Conservation (phyloP, 2,888 invertebrate genomes). For the Galeopsomyia nigrocyanea region DNA sequence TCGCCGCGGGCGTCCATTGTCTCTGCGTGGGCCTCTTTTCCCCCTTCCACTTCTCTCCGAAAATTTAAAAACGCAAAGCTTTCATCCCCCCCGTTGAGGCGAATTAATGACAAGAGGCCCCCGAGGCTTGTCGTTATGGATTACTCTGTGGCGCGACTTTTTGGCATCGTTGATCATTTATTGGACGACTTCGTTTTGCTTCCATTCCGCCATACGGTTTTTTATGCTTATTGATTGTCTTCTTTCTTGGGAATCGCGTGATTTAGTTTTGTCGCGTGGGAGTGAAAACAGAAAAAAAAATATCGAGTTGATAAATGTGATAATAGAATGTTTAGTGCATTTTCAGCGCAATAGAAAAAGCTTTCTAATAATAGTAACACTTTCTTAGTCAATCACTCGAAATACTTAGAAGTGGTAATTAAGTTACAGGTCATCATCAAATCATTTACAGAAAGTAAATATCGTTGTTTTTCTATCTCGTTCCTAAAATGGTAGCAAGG, state of each 20-base stretch:
- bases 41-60: slow-evolving; percentile 52
- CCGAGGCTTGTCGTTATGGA: slow-evolving; percentile 18
- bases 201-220: not conserved
- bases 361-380: no score
- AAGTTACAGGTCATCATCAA: no score
- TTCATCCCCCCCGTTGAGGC: slow-evolving; percentile 54
- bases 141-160: slow-evolving; percentile 21
- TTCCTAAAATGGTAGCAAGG: no score
- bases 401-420: no score
- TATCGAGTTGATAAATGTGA: no score
- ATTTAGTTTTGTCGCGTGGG: slow-evolving; percentile 24
- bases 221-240: slow-evolving; percentile 15
- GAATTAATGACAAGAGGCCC: slow-evolving; percentile 59
- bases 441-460: no score
- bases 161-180: slow-evolving; percentile 10
- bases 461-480: no score
- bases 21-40: slow-evolving; percentile 59
- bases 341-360: no score
- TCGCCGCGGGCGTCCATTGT: slow-evolving; percentile 43
- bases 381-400: no score
- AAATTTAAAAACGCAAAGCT: slow-evolving; percentile 49
- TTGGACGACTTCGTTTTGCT: not conserved
- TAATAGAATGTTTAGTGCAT: no score
- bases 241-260: slow-evolving; percentile 29
- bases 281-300: not conserved